phyloP scores from a whole-genome alignment of 2,113 vertebrate genomes.

The Grammomys dolichurus region DNA sequence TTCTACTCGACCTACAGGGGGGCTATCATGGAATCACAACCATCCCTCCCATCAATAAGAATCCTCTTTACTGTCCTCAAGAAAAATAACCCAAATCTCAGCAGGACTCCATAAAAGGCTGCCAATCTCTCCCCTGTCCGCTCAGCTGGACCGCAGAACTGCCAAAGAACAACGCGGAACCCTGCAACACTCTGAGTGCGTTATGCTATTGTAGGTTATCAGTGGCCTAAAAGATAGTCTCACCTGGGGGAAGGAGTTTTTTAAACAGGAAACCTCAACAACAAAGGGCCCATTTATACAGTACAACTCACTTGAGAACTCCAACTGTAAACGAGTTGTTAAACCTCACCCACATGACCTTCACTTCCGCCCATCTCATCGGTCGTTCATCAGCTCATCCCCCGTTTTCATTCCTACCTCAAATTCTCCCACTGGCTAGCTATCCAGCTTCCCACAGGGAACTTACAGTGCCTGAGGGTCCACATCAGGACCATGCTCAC shows the following conservation, averaged over 20 bases:
- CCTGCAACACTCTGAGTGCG: not conserved
- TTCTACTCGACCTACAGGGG: not conserved
- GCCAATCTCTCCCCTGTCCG: conserved; percentile 25
- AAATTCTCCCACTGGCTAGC: not conserved
- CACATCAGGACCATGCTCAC: not conserved
- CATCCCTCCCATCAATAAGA: not conserved
- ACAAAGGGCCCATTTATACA: not conserved
- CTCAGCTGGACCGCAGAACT: conserved; percentile 39
- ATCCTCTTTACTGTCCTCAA: conserved; percentile 15
- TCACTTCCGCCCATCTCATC: not conserved
- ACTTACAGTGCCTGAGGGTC: not conserved
- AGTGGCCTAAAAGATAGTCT: conserved; percentile 21
- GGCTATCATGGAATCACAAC: not conserved
- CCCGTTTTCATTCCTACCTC: not conserved
- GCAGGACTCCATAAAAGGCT: not conserved
- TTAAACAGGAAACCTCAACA: conserved; percentile 18
- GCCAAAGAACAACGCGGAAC: not conserved
- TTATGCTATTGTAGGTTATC: not conserved
- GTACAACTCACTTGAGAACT: conserved; percentile 5
- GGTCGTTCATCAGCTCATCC: not conserved
- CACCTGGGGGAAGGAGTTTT: conserved; percentile 19
- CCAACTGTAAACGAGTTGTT: not conserved
- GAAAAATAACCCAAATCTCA: conserved; percentile 36
- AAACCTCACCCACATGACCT: conserved; percentile 1
- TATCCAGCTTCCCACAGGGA: not conserved